These are phyloP conservation scores for Hepsetus odoe DNA, from an alignment of 2,113 vertebrate species.

Conservation along the genomic window DNA sequence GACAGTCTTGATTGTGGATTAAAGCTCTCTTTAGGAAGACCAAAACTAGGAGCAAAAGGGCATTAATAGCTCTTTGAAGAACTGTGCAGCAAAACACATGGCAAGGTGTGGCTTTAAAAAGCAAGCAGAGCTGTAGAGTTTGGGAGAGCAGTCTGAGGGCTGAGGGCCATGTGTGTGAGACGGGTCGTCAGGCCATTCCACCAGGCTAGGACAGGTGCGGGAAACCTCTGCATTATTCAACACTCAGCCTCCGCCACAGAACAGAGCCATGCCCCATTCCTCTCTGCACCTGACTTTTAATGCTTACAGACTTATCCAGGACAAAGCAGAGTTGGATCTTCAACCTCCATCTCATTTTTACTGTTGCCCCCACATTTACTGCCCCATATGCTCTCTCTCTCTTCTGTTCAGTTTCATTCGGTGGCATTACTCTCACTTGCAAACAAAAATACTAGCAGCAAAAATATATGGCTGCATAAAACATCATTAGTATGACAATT, in stretches of 20 bases:
- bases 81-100: not conserved
- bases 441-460: not conserved
- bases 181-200: not conserved
- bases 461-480: not conserved
- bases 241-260: conserved; percentile 12
- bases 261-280: conserved; percentile 18
- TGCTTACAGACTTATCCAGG: conserved; percentile 52
- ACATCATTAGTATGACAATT: not conserved
- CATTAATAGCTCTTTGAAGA: not conserved
- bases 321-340: conserved; percentile 8
- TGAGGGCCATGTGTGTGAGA: not conserved
- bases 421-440: not conserved
- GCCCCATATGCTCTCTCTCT: conserved; percentile 7
- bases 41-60: not conserved
- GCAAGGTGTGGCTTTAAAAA: not conserved
- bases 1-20: not conserved
- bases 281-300: conserved; percentile 34
- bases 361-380: not conserved
- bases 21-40: not conserved
- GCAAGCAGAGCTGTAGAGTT: not conserved
- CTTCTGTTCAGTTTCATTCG: not conserved
- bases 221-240: conserved; percentile 56
- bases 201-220: not conserved
- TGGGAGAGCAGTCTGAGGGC: not conserved
- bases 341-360: not conserved